Base-by-base conservation (phyloP, 2,113 vertebrate genomes). In the Bungarus multicinctus region DNA sequence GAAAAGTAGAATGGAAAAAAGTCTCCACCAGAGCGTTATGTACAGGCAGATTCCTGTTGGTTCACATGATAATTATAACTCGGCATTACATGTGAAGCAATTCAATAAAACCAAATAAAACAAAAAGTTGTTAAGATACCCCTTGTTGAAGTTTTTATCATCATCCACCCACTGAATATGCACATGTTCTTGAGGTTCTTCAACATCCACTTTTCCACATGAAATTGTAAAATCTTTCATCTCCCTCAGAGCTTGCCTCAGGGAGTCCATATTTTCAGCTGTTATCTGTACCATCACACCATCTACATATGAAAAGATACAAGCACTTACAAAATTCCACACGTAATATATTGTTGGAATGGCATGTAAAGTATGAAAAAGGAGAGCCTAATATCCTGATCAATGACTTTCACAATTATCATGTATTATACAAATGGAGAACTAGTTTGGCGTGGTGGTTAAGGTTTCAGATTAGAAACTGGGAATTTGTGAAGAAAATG, bases 241-340 rank as follows among this genome's bases (percentile, higher is more conserved):
- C 96, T 99, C 99, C 93, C 98, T 98, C 97, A 99, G 97, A 5
- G 99, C 98, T 97, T 99, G 99, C 92, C 99, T 98, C 95, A 99
- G 92, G 14, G 98, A 97, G 92, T 99, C 99, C 99, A 99, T 99
- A 90, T 98, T 99, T 97, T 99, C 99, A 0, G 99, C 98, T 0
- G 99, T 99, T 97, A 99, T 99, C 98, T 99, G 99, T 96, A 99
- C 98, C 99, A 99, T 99, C 27, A 99, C 98, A 1, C 99, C 99
- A 87, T 99, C 99, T 99, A 92, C 85, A 85, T 7, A 97, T 96
- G 14, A 92, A 18, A 95, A 95, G 86, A 95, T 94, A 93, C 20
- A 60, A 43, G 11, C 16, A 30, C 25, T 89, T 87, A 92, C 94
- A 69, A 52, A 20, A 95, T 90, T 18, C 91, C 64, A 92, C 34